These are phyloP conservation scores for Charanyca ferruginea DNA, from an alignment of 2,888 invertebrate genomes.

Conservation along the genomic window DNA sequence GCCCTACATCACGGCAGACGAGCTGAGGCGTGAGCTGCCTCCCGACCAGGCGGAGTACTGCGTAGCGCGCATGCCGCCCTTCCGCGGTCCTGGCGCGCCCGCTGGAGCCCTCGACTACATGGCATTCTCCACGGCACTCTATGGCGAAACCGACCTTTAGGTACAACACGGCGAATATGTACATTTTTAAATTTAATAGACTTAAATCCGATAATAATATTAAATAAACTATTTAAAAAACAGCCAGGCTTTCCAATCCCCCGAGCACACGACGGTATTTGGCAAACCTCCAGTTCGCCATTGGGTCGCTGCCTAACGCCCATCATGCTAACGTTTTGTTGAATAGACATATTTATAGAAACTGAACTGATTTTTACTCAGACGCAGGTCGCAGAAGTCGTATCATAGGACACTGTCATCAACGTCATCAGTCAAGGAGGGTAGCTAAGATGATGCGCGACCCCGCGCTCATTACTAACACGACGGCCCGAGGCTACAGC, in stretches of 20 bases:
- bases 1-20: constrained; percentile 99
- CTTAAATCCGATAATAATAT: constrained; percentile 35
- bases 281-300: constrained; percentile 69
- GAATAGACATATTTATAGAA: constrained; percentile 64
- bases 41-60: constrained; percentile 99
- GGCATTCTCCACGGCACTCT: constrained; percentile 99
- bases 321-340: constrained; percentile 55
- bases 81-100: constrained; percentile 96
- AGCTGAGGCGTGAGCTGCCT: constrained; percentile 99
- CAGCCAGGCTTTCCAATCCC: constrained; percentile 57
- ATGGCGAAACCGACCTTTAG: constrained; percentile 99
- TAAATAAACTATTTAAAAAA: constrained; percentile 50
- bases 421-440: constrained; percentile 73
- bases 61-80: constrained; percentile 99
- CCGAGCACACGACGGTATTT: constrained; percentile 58
- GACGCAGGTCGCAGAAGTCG: constrained; percentile 78
- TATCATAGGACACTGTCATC: constrained; percentile 76
- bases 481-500: constrained; percentile 71
- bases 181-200: constrained; percentile 42
- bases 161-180: constrained; percentile 64
- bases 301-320: constrained; percentile 74
- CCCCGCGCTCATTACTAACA: constrained; percentile 71
- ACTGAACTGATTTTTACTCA: constrained; percentile 72
- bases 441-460: constrained; percentile 67
- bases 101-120: constrained; percentile 99